A percentile compares a stretch with the other conserved stretches of the same genome.
Conservation (phyloP, 1,140 invertebrate genomes). For the Macrosteles quadrilineatus region DNA sequence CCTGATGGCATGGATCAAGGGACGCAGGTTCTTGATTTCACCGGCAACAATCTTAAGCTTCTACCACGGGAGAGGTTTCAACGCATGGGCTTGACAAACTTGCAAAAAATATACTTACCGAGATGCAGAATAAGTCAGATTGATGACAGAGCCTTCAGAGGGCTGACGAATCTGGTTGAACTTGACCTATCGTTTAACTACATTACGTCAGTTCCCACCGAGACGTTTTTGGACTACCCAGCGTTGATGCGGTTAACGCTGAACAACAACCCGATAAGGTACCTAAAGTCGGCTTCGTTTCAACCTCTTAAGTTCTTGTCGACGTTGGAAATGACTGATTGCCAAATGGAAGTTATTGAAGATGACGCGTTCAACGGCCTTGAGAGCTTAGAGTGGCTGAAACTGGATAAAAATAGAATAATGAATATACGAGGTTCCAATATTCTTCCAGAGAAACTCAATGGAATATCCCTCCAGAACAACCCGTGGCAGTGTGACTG, state of each 20-base stretch:
- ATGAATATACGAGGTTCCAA: conserved; percentile 65
- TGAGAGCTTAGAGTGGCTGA: conserved; percentile 78
- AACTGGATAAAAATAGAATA: conserved; percentile 79
- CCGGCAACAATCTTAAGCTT: conserved; percentile 75
- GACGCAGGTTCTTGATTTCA: conserved; percentile 85
- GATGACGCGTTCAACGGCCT: conserved; percentile 80
- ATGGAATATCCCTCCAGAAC: conserved; percentile 77
- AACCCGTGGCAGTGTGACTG: conserved; percentile 92
- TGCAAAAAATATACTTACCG: conserved; percentile 82
- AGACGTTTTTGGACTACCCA: conserved; percentile 72
- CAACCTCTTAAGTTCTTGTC: conserved; percentile 70
- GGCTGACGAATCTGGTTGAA: conserved; percentile 85
- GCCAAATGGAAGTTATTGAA: conserved; percentile 73
- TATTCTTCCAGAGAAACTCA: conserved; percentile 70
- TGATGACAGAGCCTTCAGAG: conserved; percentile 75
- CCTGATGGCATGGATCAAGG: conserved; percentile 82
- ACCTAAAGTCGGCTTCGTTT: conserved; percentile 74
- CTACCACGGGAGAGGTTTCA: conserved; percentile 75
- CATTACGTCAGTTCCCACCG: conserved; percentile 71
- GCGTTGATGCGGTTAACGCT: conserved; percentile 79
- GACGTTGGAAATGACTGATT: conserved; percentile 78
- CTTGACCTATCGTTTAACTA: conserved; percentile 83
- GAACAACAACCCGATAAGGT: conserved; percentile 76
- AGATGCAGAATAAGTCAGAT: conserved; percentile 74
- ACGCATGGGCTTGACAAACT: conserved; percentile 75